Evolutionary conservation across 2,888 invertebrate genomes (phyloP), one percentile per base, ranked within the genome.

Genomic region (Neoitamus cyanurus): DNA sequence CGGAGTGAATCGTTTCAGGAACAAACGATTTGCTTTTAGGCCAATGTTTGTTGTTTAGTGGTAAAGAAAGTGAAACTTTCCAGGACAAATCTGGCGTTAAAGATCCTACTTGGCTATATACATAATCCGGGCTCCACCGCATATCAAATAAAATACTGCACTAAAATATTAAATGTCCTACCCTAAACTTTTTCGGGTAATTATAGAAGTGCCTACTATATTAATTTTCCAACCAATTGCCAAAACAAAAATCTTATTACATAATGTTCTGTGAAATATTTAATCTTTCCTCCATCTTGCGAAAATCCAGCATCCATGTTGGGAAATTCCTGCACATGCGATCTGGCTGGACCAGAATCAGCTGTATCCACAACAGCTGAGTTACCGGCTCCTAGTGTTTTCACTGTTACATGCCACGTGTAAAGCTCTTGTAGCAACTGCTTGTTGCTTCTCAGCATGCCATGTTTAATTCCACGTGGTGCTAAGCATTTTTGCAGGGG

Each of bases 311-410:
- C 83, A 83, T 83, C 83, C 83, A 83, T 83, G 30, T 48, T 80
- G 37, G 46, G 31, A 70, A 83, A 80, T 78, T 72, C 31, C 30
- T 72, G 84, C 84, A 84, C 84, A 84, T 84, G 84, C 84, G 84
- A 84, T 30, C 84, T 84, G 68, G 25, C 31, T 84, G 75, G 75
- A 68, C 84, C 68, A 13, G 28, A 84, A 75, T 77, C 84, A 84
- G 69, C 84, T 84, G 84, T 34, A 0, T n/a, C 7, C 15, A 58
- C 1, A 48, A 30, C 78, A 80, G 31, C 48, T 48, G 78, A 20
- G 15, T 6, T 20, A 15, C 58, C 78, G 48, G 58, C 9, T 37
- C 13, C 2, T 5, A 20, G 30, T 78, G 46, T 80, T 80, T 80
- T 80, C 58, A 80, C 78, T 15, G 78, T 15, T 37, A 77, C 15